Evolutionary conservation across 2,888 invertebrate genomes (phyloP).

Genomic region (Drosophila mercatorum): DNA sequence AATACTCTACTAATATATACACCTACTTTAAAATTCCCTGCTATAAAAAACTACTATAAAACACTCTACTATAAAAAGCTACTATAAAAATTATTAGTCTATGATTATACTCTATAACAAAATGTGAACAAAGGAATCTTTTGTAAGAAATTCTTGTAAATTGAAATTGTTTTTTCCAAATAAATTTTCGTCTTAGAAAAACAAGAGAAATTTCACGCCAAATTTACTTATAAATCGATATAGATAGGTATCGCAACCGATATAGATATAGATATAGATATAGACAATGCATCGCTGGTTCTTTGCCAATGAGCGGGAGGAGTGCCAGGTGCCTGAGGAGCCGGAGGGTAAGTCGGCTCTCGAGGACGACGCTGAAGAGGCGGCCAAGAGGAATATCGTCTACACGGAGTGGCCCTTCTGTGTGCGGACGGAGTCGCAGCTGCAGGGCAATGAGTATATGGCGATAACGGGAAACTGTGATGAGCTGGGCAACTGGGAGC

Average conservation of each 20-base stretch:
- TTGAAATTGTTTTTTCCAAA: neutral
- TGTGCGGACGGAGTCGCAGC: slow-evolving; percentile 83
- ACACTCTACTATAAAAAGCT: no score
- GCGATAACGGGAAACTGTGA: slow-evolving; percentile 89
- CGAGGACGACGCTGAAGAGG: neutral
- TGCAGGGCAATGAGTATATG: slow-evolving; percentile 87
- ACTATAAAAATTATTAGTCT: neutral
- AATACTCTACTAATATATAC: no score
- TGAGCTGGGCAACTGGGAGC: slow-evolving; percentile 89
- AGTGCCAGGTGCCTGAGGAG: slow-evolving; percentile 27
- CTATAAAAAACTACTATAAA: neutral
- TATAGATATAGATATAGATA: neutral
- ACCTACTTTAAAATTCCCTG: neutral
- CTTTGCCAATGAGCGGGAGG: slow-evolving; percentile 86
- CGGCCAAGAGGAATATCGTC: slow-evolving; percentile 45
- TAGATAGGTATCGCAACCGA: neutral
- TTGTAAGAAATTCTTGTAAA: slow-evolving; percentile 1
- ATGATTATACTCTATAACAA: neutral
- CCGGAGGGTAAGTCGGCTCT: accelerated
- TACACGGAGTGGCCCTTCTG: slow-evolving; percentile 85
- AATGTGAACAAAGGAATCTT: neutral
- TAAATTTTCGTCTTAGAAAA: slow-evolving; percentile 24
- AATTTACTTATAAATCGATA: neutral
- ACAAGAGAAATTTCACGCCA: neutral
- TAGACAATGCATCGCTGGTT: slow-evolving; percentile 88